A percentile compares a stretch with the other conserved stretches of the same genome.
phyloP scores from a whole-genome alignment of 2,888 invertebrate genomes.

The Lasiommata megera region DNA sequence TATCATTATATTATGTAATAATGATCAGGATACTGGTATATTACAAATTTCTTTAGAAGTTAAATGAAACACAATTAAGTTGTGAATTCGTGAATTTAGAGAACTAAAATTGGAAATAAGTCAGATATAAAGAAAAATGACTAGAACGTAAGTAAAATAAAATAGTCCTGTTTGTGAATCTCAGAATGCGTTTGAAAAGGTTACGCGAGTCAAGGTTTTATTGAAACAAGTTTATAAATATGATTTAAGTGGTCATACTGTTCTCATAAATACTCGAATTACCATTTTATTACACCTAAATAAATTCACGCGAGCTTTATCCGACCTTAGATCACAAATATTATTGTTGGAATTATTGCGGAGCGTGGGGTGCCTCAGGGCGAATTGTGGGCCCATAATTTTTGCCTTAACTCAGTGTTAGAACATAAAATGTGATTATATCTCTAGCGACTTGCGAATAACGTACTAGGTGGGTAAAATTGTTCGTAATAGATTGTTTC shows the following conservation, averaged over 20 bases:
- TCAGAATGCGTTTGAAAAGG: constrained; percentile 5
- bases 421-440: constrained; percentile 78
- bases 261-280: constrained; percentile 27
- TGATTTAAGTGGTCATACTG: constrained; percentile 6
- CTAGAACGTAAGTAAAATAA: neutral
- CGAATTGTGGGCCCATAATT: constrained; percentile 69
- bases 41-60: neutral
- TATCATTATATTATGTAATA: too few relatives aligned
- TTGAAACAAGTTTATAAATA: constrained; percentile 10
- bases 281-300: constrained; percentile 46
- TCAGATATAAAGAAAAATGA: neutral
- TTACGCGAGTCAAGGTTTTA: constrained; percentile 10
- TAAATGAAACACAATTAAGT: neutral
- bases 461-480: constrained; percentile 65
- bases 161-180: neutral
- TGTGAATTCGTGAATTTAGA: neutral
- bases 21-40: neutral
- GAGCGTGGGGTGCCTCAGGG: constrained; percentile 71
- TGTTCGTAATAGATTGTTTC: constrained; percentile 69
- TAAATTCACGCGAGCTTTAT: constrained; percentile 61
- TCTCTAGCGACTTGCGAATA: constrained; percentile 72
- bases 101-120: neutral
- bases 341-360: constrained; percentile 71
- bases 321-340: constrained; percentile 64
- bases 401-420: constrained; percentile 78